Evolutionary conservation across 2,113 vertebrate species (phyloP).

Genomic region (Perccottus glenii): DNA sequence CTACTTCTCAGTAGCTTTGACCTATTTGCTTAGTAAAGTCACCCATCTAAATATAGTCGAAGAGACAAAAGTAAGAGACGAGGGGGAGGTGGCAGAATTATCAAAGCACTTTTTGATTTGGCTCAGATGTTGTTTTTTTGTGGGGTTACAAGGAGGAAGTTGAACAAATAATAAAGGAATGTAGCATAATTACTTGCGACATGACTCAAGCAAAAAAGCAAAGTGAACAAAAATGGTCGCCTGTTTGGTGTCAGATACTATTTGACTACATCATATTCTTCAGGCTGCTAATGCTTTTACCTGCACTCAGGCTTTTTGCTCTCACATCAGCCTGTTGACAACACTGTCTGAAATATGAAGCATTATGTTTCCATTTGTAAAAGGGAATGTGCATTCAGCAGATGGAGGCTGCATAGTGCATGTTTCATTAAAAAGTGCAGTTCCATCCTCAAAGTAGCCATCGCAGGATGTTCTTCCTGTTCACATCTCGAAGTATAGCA

Average conservation of each 20-base stretch:
- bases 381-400: conserved; percentile 17
- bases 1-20: conserved; percentile 62
- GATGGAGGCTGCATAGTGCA: conserved; percentile 35
- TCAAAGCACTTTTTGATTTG: conserved; percentile 27
- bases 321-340: conserved; percentile 23
- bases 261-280: conserved; percentile 29
- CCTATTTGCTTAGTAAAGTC: conserved; percentile 68
- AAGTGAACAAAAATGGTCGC: conserved; percentile 24
- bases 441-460: conserved; percentile 54
- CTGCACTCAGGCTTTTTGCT: conserved; percentile 10
- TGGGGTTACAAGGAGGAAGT: conserved; percentile 10
- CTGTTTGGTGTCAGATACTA: conserved; percentile 17
- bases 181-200: conserved; percentile 44
- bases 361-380: conserved; percentile 42
- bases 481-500: conserved; percentile 12
- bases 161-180: conserved; percentile 29
- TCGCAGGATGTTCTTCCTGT: conserved; percentile 27
- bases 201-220: conserved; percentile 29
- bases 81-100: conserved; percentile 16
- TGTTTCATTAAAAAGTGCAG: conserved; percentile 39
- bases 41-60: conserved; percentile 61
- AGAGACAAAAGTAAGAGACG: background rate
- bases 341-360: conserved; percentile 19
- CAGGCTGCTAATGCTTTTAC: background rate
- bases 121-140: conserved; percentile 24